Base-by-base conservation (phyloP, 2,113 vertebrate genomes). In the Bambusicola thoracicus region DNA sequence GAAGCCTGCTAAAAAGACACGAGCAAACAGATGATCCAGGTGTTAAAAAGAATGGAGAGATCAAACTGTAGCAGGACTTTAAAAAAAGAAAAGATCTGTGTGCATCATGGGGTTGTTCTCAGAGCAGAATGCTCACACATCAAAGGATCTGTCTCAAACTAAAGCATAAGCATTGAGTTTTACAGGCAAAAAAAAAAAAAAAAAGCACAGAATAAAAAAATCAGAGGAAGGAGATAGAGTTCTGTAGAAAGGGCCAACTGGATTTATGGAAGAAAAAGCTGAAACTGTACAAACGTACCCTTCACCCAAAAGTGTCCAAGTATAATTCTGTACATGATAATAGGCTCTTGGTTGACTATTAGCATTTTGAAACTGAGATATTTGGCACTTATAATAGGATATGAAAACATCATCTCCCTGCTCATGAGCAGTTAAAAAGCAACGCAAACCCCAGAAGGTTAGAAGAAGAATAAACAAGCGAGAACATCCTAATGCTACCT, bases 1-100 rank as follows among this genome's bases (percentile, higher is more conserved):
- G 59, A 56, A 92, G 36, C 20, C n/a, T 77, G 9, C 41, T 86
- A 44, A 90, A 88, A 88, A 41, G 38, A 63, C 46, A 90, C 81
- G 86, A 90, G 49, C 15, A 88, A 90, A 88, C 36, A 83, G 73
- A 70, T 49, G 19, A 95, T 67, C 40, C n/a, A 77, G 48, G 59
- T 83, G 62, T 69, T 83, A 90, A 80, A 87, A 90, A 88, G 58
- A 85, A 77, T 10, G 77, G 62, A 32, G 59, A 79, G 10, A 90
- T 59, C 20, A 80, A 44, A 85, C 29, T 65, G 25, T 32, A 80
- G 48, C 30, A 62, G 27, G 89, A 0, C 2, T 17, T 46, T 13
- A 44, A 44, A 10, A 46, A 20, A 46, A 46, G 11, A 41, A 41
- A 12, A 41, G 5, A 32, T 61, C 48, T 46, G 10, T 48, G 11